Conservation (phyloP, 2,888 invertebrate genomes). For the Heliconius ismenius region DNA sequence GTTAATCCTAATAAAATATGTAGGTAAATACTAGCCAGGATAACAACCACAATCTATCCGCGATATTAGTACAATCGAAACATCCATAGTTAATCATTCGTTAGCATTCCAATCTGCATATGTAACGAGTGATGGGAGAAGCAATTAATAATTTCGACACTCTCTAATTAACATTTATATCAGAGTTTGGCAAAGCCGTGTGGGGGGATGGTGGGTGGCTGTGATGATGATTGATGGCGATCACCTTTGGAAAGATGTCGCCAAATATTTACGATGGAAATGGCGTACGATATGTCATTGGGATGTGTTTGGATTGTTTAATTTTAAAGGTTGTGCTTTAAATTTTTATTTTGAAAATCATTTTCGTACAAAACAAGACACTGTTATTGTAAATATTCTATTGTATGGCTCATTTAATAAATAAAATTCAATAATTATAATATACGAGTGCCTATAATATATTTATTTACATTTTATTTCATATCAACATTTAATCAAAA, state of each 20-base stretch:
- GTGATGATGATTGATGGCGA: slow-evolving; percentile 22
- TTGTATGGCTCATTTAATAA: too few species aligned
- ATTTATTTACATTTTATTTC: too few species aligned
- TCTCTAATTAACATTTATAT: slow-evolving; percentile 78
- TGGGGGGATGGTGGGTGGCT: neutral
- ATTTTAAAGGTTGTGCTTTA: neutral
- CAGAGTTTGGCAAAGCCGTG: slow-evolving; percentile 41
- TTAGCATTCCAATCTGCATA: slow-evolving; percentile 80
- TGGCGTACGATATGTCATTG: neutral
- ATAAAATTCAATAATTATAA: too few species aligned
- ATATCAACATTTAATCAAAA: neutral
- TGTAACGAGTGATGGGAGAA: slow-evolving; percentile 67
- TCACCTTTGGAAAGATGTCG: neutral
- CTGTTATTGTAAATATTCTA: too few species aligned
- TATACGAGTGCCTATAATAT: too few species aligned
- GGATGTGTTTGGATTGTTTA: neutral
- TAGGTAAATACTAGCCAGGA: neutral
- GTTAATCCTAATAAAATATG: neutral
- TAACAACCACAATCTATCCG: slow-evolving; percentile 19
- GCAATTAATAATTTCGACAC: slow-evolving; percentile 81
- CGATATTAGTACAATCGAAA: slow-evolving; percentile 52
- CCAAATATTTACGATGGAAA: slow-evolving; percentile 15
- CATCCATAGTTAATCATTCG: slow-evolving; percentile 79
- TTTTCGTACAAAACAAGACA: too few species aligned
- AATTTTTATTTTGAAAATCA: neutral